A percentile compares a stretch with the other conserved stretches of the same genome.
Evolutionary conservation across 1,140 invertebrate genomes (phyloP).

Genomic region (Microplitis demolitor): DNA sequence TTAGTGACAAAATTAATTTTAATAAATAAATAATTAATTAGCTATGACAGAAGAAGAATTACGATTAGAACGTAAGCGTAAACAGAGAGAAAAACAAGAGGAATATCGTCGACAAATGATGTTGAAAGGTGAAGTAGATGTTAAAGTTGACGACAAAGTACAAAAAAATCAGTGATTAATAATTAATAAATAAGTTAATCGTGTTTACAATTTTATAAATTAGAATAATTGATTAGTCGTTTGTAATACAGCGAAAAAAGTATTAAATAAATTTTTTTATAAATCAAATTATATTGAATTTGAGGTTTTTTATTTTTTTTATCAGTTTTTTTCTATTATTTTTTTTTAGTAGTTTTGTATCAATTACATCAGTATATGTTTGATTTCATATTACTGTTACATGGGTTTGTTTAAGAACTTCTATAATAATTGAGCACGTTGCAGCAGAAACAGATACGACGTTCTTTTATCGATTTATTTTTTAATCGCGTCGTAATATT

Average conservation of each 20-base stretch:
- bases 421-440: slow-evolving; percentile 30
- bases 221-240: neutral
- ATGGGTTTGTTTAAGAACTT: slow-evolving; percentile 18
- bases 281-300: slow-evolving; percentile 13
- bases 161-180: neutral
- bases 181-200: neutral
- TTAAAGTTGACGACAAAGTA: slow-evolving; percentile 16
- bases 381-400: slow-evolving; percentile 28
- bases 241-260: neutral
- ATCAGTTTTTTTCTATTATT: slow-evolving; percentile 14
- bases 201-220: neutral
- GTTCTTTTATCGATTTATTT: slow-evolving; percentile 9
- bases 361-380: slow-evolving; percentile 25
- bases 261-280: slow-evolving; percentile 5
- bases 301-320: slow-evolving; percentile 20
- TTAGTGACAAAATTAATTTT: neutral
- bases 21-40: neutral
- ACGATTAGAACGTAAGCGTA: slow-evolving; percentile 9
- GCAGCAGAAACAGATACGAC: slow-evolving; percentile 26
- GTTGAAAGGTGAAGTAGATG: slow-evolving; percentile 11
- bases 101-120: slow-evolving; percentile 5
- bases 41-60: slow-evolving; percentile 7
- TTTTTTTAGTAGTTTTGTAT: slow-evolving; percentile 14
- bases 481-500: neutral
- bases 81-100: slow-evolving; percentile 21